Conservation (phyloP, 2,888 invertebrate genomes). For the Xiphydria camelus region DNA sequence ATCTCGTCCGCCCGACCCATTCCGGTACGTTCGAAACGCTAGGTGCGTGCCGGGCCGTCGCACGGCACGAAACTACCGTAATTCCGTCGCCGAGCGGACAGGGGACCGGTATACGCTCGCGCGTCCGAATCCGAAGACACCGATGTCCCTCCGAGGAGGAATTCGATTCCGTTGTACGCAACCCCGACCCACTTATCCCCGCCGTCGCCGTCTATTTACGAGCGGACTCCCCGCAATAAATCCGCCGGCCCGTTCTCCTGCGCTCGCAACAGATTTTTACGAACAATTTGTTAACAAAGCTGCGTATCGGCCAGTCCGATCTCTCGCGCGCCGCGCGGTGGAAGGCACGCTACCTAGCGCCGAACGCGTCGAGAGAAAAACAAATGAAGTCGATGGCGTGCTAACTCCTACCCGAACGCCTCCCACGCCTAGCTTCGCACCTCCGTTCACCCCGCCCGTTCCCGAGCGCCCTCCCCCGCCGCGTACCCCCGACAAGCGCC, state of each 20-base stretch:
- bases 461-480: neutral
- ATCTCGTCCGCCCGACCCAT: too few species aligned
- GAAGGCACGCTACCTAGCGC: slow-evolving; percentile 14
- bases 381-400: slow-evolving; percentile 19
- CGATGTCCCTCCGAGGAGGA: too few species aligned
- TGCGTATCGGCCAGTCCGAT: slow-evolving; percentile 4
- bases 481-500: neutral
- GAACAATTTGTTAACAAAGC: slow-evolving; percentile 24
- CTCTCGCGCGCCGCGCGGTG: neutral
- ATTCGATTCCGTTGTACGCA: too few species aligned
- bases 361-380: slow-evolving; percentile 12
- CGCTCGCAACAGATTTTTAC: slow-evolving; percentile 16
- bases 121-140: too few species aligned
- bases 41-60: too few species aligned
- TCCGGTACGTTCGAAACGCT: too few species aligned
- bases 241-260: slow-evolving; percentile 10
- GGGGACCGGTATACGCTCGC: too few species aligned
- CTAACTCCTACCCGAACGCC: neutral
- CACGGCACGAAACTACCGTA: too few species aligned
- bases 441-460: neutral
- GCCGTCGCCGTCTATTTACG: slow-evolving; percentile 32
- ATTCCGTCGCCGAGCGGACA: too few species aligned
- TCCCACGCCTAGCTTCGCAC: neutral
- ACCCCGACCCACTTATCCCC: slow-evolving; percentile 14
- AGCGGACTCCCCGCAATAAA: slow-evolving; percentile 26